Percentiles rank a stretch among this genome's conserved stretches.
Evolutionary conservation across 2,797 vertebrate species (phyloP).

Genomic region (Pseudochirops cupreus): DNA sequence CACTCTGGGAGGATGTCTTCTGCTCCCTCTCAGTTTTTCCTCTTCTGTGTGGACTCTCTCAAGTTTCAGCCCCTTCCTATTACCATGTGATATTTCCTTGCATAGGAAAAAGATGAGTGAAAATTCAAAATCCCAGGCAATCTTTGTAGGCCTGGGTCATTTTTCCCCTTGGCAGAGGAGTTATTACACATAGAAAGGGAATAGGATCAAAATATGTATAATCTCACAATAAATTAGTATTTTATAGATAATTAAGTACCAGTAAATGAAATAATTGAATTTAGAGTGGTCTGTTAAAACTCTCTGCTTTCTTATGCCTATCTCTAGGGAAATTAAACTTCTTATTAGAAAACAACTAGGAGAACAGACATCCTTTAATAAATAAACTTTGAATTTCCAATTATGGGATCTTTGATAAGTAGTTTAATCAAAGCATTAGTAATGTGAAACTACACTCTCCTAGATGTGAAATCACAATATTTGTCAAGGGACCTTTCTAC

Average conservation of each 20-base stretch:
- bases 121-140: background rate
- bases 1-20: background rate
- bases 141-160: background rate
- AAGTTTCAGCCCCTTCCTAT: background rate
- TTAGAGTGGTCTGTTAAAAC: conserved; percentile 8
- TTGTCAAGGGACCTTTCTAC: conserved; percentile 4
- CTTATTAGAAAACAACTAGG: conserved; percentile 21
- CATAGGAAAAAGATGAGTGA: background rate
- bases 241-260: conserved; percentile 10
- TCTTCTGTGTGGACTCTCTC: background rate
- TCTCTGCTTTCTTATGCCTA: conserved; percentile 23
- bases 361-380: background rate
- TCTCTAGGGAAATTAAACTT: conserved; percentile 7
- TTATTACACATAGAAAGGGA: background rate
- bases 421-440: conserved; percentile 1
- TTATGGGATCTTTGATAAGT: conserved; percentile 8
- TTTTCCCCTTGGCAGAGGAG: background rate
- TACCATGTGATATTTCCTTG: background rate
- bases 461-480: background rate
- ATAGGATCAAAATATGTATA: background rate
- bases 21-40: background rate
- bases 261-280: background rate
- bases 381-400: conserved; percentile 1
- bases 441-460: background rate
- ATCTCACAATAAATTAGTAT: conserved; percentile 27